A percentile compares a stretch with the other conserved stretches of the same genome.
phyloP scores from a whole-genome alignment of 2,888 invertebrate genomes.

The Euproctis similis region DNA sequence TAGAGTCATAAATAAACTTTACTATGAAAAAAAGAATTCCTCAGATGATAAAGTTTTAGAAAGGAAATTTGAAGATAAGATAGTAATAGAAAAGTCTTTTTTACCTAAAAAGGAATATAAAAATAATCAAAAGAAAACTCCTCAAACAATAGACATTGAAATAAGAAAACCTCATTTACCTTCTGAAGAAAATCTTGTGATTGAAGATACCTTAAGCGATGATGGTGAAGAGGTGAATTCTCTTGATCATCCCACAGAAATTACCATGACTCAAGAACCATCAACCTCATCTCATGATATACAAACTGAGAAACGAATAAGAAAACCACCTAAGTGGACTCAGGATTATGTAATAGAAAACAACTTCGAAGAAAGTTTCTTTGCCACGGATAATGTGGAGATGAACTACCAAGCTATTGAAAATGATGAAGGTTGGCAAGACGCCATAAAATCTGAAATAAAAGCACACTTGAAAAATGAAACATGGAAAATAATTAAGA shows the following conservation, averaged over 20 bases:
- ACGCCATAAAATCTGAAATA: slow-evolving; percentile 1
- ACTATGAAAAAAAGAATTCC: not conserved
- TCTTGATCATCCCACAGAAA: too few relatives aligned
- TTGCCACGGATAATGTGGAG: not conserved
- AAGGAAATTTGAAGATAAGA: not conserved
- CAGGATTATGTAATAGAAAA: not conserved
- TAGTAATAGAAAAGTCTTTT: too few relatives aligned
- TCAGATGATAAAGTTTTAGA: not conserved
- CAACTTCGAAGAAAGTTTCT: not conserved
- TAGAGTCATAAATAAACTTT: not conserved
- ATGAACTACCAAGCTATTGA: not conserved
- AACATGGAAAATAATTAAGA: not conserved
- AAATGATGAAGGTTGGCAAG: not conserved
- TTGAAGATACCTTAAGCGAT: not conserved
- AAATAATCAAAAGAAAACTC: not conserved
- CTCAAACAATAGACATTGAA: not conserved
- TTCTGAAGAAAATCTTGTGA: not conserved
- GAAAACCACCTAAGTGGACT: not conserved
- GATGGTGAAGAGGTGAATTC: not conserved
- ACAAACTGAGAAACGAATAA: not conserved
- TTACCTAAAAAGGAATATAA: too few relatives aligned
- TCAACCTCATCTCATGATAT: too few relatives aligned
- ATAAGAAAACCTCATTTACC: not conserved
- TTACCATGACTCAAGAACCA: too few relatives aligned
- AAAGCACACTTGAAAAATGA: not conserved